Conservation (phyloP, 2,113 vertebrate genomes). For the Hemicordylus capensis region DNA sequence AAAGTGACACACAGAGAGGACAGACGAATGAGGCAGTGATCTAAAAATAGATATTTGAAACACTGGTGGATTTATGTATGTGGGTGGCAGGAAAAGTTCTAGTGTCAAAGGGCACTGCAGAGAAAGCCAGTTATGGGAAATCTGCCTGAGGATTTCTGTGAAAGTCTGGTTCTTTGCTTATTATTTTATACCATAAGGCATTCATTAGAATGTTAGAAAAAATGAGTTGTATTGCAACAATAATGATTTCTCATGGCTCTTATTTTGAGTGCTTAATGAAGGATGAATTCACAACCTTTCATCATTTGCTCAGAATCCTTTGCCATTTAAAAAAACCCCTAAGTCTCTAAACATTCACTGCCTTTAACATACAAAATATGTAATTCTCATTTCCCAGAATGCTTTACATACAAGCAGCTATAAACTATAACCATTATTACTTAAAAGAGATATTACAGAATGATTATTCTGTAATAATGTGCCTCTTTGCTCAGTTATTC, state of each 20-base stretch:
- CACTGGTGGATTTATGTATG: constrained; percentile 36
- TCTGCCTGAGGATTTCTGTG: constrained; percentile 57
- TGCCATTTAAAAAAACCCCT: background rate
- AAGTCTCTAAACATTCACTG: constrained; percentile 18
- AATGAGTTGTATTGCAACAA: constrained; percentile 53
- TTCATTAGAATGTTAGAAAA: constrained; percentile 72
- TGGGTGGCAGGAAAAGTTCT: constrained; percentile 41
- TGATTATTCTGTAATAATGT: no score
- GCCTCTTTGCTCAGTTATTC: no score
- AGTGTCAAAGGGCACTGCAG: constrained; percentile 63
- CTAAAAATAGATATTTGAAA: constrained; percentile 45
- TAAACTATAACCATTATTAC: background rate
- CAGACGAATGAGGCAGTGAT: constrained; percentile 25
- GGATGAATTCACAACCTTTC: constrained; percentile 13
- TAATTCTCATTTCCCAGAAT: background rate
- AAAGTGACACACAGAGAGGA: rapidly evolving
- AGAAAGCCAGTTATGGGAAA: constrained; percentile 76
- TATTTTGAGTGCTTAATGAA: constrained; percentile 18
- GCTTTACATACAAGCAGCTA: background rate
- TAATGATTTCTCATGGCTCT: constrained; percentile 15
- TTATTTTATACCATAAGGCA: constrained; percentile 71
- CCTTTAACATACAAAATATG: background rate
- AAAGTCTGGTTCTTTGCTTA: constrained; percentile 67
- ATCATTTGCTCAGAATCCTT: constrained; percentile 22
- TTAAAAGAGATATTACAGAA: constrained; percentile 29